Conservation (phyloP, 2,888 invertebrate genomes). For the Zhuqinia jingwanae region DNA sequence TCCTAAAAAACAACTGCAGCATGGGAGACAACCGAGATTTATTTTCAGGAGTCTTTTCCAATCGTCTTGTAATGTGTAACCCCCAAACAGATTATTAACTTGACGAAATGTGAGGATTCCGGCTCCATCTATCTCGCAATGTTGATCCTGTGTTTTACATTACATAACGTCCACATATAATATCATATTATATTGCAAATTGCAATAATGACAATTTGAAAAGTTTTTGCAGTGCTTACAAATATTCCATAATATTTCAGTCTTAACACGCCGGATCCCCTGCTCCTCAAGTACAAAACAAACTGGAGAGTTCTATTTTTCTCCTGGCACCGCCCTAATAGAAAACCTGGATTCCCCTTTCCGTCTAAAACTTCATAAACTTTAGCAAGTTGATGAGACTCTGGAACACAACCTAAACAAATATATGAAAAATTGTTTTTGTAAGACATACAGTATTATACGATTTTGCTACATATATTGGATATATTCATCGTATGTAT, state of each 20-base stretch:
- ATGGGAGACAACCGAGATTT: constrained; percentile 64
- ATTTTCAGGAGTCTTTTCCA: constrained; percentile 69
- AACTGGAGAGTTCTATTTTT: constrained; percentile 59
- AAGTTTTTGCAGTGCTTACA: constrained; percentile 44
- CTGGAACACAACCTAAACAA: constrained; percentile 64
- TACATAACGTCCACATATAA: no score
- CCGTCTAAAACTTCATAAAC: constrained; percentile 74
- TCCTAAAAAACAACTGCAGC: constrained; percentile 69
- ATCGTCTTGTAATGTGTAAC: constrained; percentile 68
- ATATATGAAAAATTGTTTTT: no score
- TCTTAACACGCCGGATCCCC: constrained; percentile 66
- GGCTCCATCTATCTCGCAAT: constrained; percentile 72
- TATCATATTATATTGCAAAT: neutral
- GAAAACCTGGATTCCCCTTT: constrained; percentile 65
- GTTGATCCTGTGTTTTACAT: constrained; percentile 67
- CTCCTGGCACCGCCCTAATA: constrained; percentile 60
- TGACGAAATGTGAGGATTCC: constrained; percentile 72
- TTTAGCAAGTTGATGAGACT: constrained; percentile 37
- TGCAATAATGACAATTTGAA: neutral
- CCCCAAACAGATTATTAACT: constrained; percentile 61
- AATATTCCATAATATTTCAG: constrained; percentile 66
- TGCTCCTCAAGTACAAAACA: constrained; percentile 56
- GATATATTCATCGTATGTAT: no score
- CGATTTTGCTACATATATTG: no score
- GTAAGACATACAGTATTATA: no score